Evolutionary conservation across 92 coral and sea anemone species (phyloP), one percentile per base, ranked within the genome.

Genomic region (Epizoanthus stellaris): DNA sequence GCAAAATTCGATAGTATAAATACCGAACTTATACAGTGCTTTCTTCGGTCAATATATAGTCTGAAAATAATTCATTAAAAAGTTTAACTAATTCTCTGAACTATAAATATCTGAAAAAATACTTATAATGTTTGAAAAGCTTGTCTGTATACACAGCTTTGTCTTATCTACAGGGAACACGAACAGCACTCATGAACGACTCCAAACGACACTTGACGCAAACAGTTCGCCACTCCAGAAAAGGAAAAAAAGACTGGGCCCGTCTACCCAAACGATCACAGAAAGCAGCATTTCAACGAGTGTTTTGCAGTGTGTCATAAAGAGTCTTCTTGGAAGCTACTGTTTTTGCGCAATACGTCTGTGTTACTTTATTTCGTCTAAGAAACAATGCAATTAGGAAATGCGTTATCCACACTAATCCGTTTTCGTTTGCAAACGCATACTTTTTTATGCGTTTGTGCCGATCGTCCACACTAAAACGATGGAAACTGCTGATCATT

Each of bases 1-100:
- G 92, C 73, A 89, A 89, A 79, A 85, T 88, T 89, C 89, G 92
- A 89, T 86, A 79, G 84, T 74, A 88, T 85, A 91, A 88, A 91
- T 88, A 85, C 82, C 89, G 89, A 88, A 88, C 85, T 77, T 71
- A 60, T 87, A 79, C 58, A 62, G 71, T 77, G 82, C 70, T 62
- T 64, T 79, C 49, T 47, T 85, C 70, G 87, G 82, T 77, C 76
- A 67, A 80, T 67, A 71, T 86, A 73, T 87, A 77, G 87, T 89
- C 91, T 94, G 98, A 94, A 92, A 94, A 94, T 94, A 94, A 94
- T 91, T 89, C 98, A 82, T 90, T 94, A 87, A 94, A 94, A 94
- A 93, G 89, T 91, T 75, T 89, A 86, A 88, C 94, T 92, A 86
- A 84, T 85, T 82, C 86, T 89, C 91, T 83, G 68, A 75, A 75